phyloP scores from a whole-genome alignment of 2,113 vertebrate species.

The Ranitomeya variabilis region DNA sequence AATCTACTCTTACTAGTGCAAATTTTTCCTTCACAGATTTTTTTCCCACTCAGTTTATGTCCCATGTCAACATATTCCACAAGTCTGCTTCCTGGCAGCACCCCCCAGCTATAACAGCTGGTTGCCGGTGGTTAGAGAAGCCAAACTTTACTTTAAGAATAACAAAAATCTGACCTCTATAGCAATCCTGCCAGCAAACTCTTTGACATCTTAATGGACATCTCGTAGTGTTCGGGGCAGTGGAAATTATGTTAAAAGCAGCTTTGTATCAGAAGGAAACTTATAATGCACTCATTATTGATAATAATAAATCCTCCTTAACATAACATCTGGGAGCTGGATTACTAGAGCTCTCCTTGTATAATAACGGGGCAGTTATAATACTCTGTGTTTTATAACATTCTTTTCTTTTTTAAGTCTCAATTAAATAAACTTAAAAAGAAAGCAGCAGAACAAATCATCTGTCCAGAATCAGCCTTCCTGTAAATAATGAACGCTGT shows the following conservation, averaged over 20 bases:
- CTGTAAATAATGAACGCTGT: slow-evolving; percentile 76
- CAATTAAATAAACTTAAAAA: slow-evolving; percentile 35
- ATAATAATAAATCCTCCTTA: slow-evolving; percentile 14
- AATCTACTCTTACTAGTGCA: too few species aligned
- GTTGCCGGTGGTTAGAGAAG: background rate
- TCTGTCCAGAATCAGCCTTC: slow-evolving; percentile 76
- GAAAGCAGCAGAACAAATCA: slow-evolving; percentile 62
- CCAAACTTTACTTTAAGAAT: background rate
- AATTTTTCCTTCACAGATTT: too few species aligned
- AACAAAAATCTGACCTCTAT: background rate
- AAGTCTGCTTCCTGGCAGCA: background rate
- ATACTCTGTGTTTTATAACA: background rate
- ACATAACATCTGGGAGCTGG: slow-evolving; percentile 18
- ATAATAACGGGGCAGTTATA: background rate
- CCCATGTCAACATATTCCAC: too few species aligned
- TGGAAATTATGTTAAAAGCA: background rate
- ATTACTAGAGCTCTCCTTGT: background rate
- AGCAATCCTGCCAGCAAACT: background rate
- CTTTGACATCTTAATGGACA: background rate
- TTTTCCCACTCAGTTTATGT: too few species aligned
- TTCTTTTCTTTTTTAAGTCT: slow-evolving; percentile 21
- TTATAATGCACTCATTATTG: slow-evolving; percentile 10
- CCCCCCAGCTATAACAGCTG: too few species aligned
- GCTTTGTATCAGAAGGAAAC: background rate
- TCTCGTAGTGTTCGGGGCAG: background rate